phyloP scores from a whole-genome alignment of 35 echinoderm and acorn worm genomes.

The Apostichopus japonicus region DNA sequence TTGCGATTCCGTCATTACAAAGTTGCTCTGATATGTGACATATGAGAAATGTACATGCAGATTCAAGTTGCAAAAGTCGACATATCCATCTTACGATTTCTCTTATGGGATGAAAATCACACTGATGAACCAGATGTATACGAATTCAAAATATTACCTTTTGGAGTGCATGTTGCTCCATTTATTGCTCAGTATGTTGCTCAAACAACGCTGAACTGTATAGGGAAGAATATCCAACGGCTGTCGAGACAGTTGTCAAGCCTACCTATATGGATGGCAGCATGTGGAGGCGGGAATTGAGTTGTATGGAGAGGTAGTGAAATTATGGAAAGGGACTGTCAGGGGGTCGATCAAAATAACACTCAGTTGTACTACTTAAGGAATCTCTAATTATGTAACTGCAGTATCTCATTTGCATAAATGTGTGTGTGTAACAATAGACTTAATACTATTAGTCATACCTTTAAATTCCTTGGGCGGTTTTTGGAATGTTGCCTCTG shows the following conservation, averaged over 20 bases:
- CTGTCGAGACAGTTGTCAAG: constrained; percentile 49
- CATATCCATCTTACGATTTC: not conserved
- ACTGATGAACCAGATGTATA: constrained; percentile 5
- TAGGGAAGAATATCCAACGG: not conserved
- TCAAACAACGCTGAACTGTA: constrained; percentile 7
- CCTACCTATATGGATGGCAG: constrained; percentile 47
- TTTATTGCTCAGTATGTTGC: constrained; percentile 32
- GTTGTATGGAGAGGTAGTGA: not conserved
- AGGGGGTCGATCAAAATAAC: no score
- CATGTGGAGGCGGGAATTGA: not conserved
- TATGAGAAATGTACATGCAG: constrained; percentile 47
- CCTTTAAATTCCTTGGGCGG: no score
- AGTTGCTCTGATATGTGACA: constrained; percentile 7
- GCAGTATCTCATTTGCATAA: no score
- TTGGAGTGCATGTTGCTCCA: constrained; percentile 37
- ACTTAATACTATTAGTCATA: no score
- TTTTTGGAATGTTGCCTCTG: no score
- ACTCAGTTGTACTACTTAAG: no score
- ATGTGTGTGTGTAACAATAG: no score
- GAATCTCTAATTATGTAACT: no score
- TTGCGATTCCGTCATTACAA: not conserved
- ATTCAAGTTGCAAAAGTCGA: not conserved
- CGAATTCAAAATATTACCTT: constrained; percentile 40
- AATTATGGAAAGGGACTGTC: not conserved
- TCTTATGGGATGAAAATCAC: not conserved